Conservation (phyloP, 2,888 invertebrate species). For the Nemotelus nigrinus region DNA sequence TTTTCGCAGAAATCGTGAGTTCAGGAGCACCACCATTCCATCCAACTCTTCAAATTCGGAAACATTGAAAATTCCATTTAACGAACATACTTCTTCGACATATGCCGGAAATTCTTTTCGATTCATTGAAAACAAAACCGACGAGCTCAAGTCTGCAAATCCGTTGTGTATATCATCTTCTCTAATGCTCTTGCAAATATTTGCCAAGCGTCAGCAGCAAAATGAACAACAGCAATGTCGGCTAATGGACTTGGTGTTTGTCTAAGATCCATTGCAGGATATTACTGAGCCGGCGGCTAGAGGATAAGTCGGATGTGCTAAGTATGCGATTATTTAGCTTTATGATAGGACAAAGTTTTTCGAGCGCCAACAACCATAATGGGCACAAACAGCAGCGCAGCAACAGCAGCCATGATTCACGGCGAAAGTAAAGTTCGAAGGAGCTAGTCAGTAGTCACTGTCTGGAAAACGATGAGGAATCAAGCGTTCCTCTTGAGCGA, state of each 20-base stretch:
- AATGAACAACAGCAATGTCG: slow-evolving; percentile 41
- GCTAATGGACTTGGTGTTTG: slow-evolving; percentile 45
- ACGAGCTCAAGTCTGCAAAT: not conserved
- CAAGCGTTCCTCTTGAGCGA: not conserved
- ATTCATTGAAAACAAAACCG: slow-evolving; percentile 20
- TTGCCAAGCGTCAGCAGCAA: slow-evolving; percentile 17
- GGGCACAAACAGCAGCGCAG: not conserved
- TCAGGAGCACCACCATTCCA: no score
- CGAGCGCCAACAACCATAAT: slow-evolving; percentile 10
- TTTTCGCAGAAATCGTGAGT: no score
- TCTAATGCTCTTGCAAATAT: slow-evolving; percentile 43
- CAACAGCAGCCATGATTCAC: not conserved
- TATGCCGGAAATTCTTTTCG: not conserved
- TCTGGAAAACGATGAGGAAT: not conserved
- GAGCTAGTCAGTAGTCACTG: not conserved
- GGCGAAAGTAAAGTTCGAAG: not conserved
- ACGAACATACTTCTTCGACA: not conserved
- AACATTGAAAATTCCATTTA: not conserved
- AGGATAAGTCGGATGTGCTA: slow-evolving; percentile 40
- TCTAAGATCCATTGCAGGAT: slow-evolving; percentile 42
- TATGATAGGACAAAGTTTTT: slow-evolving; percentile 35
- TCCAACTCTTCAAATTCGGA: not conserved
- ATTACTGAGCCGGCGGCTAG: slow-evolving; percentile 44
- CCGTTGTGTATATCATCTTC: slow-evolving; percentile 24
- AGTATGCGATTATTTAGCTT: slow-evolving; percentile 42